phyloP scores from a whole-genome alignment of 2,113 vertebrate genomes.

The Murina feae region DNA sequence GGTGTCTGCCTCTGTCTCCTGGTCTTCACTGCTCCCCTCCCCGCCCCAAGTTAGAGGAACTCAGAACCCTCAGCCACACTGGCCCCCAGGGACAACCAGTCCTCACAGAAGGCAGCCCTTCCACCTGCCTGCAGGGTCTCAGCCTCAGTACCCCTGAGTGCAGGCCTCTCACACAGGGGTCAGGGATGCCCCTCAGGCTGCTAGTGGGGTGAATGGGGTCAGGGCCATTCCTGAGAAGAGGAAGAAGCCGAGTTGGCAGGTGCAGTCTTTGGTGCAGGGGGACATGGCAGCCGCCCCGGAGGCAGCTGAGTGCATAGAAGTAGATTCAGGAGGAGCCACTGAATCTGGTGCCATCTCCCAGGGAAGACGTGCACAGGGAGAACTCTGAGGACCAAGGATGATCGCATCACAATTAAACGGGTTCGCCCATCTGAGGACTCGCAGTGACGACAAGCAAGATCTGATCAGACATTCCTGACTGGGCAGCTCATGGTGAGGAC shows the following conservation, averaged over 20 bases:
- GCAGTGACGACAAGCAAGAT: too few species aligned
- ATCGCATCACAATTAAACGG: accelerated
- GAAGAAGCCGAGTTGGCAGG: neutral
- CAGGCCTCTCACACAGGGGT: neutral
- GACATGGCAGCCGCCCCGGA: neutral
- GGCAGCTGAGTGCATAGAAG: neutral
- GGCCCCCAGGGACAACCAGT: neutral
- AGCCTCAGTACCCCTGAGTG: neutral
- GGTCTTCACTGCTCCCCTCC: neutral
- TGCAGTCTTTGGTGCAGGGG: neutral
- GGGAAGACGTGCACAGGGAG: neutral
- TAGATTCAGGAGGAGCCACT: neutral
- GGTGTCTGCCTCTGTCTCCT: neutral
- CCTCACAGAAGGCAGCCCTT: neutral
- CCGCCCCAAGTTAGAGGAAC: neutral
- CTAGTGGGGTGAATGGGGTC: neutral
- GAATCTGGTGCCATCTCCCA: too few species aligned
- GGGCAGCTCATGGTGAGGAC: too few species aligned
- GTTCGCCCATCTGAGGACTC: neutral
- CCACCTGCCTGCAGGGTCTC: too few species aligned
- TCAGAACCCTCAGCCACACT: neutral
- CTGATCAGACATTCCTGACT: too few species aligned
- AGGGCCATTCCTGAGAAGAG: neutral
- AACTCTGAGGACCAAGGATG: neutral
- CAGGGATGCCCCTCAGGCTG: neutral